These are phyloP conservation scores for Dendroctonus ponderosae DNA, from an alignment of 1,140 invertebrate genomes.

Conservation along the genomic window DNA sequence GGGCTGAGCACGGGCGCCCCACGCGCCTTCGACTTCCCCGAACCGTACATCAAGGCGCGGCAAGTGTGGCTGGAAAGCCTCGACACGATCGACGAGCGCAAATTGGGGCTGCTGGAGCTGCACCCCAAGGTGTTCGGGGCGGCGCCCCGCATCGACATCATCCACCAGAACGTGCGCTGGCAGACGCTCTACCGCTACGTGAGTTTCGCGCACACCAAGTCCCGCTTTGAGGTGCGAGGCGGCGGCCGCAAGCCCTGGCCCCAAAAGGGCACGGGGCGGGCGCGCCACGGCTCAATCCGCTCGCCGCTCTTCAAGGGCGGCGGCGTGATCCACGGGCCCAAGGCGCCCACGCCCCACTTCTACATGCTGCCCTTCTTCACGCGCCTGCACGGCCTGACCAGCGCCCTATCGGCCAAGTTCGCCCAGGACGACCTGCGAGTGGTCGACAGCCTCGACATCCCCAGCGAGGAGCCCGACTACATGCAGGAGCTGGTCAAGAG, in stretches of 20 bases:
- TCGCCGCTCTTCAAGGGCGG: constrained; percentile 83
- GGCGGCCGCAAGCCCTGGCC: constrained; percentile 92
- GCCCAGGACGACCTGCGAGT: constrained; percentile 95
- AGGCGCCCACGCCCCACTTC: constrained; percentile 84
- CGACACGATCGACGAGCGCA: constrained; percentile 73
- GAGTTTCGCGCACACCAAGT: constrained; percentile 69
- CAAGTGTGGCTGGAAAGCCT: constrained; percentile 93
- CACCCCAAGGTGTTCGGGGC: constrained; percentile 85
- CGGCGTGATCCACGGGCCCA: constrained; percentile 82
- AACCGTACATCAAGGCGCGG: constrained; percentile 60
- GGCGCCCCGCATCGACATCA: constrained; percentile 83
- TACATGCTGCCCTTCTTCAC: constrained; percentile 84
- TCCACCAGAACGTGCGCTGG: constrained; percentile 87
- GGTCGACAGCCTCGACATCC: constrained; percentile 82
- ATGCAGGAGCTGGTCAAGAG: constrained; percentile 76
- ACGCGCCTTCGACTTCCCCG: constrained; percentile 36
- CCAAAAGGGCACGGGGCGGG: constrained; percentile 85
- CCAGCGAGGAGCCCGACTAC: constrained; percentile 76
- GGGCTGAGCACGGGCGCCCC: no score
- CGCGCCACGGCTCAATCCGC: constrained; percentile 87
- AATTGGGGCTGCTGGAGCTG: constrained; percentile 80
- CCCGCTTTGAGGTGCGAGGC: constrained; percentile 79
- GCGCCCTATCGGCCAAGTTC: constrained; percentile 84
- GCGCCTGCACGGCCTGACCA: constrained; percentile 76
- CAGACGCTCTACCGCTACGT: constrained; percentile 82